Percentiles rank a stretch among this genome's conserved stretches.
Conservation (phyloP, 2,888 invertebrate species). For the Thelaira solivaga region DNA sequence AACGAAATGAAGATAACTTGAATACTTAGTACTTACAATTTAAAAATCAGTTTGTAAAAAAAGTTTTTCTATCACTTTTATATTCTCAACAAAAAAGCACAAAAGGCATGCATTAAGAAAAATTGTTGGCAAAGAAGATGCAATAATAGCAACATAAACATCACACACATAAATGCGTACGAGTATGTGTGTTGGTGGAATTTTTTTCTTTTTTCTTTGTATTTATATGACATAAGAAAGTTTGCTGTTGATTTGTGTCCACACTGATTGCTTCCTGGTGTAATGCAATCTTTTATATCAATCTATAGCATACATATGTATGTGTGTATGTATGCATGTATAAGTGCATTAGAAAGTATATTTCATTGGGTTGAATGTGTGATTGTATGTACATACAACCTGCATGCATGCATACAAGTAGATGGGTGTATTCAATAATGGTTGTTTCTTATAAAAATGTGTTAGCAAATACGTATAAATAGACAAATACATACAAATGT, state of each 20-base stretch:
- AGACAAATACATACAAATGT: not conserved
- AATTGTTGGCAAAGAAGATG: constrained; percentile 22
- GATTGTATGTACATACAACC: not conserved
- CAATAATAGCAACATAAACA: constrained; percentile 12
- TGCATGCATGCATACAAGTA: not conserved
- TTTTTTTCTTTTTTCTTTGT: constrained; percentile 12
- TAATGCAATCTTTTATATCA: constrained; percentile 62
- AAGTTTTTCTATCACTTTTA: constrained; percentile 17
- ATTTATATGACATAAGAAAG: constrained; percentile 24
- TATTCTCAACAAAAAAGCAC: constrained; percentile 12
- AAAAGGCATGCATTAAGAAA: constrained; percentile 41
- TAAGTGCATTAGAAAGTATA: constrained; percentile 8
- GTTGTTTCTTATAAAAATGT: constrained; percentile 21
- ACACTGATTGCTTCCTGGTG: constrained; percentile 74
- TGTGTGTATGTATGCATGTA: constrained; percentile 1
- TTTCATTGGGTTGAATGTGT: constrained; percentile 5
- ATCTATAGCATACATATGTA: constrained; percentile 44
- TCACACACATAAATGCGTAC: not conserved
- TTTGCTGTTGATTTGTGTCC: constrained; percentile 67
- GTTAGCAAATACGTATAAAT: not conserved
- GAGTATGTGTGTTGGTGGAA: not conserved
- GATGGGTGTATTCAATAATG: not conserved
- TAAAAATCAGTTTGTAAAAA: constrained; percentile 13
- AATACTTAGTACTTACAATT: constrained; percentile 45
- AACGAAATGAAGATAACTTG: constrained; percentile 56